A percentile compares a stretch with the other conserved stretches of the same genome.
phyloP scores from a whole-genome alignment of 2,113 vertebrate genomes.

The Takifugu flavidus region DNA sequence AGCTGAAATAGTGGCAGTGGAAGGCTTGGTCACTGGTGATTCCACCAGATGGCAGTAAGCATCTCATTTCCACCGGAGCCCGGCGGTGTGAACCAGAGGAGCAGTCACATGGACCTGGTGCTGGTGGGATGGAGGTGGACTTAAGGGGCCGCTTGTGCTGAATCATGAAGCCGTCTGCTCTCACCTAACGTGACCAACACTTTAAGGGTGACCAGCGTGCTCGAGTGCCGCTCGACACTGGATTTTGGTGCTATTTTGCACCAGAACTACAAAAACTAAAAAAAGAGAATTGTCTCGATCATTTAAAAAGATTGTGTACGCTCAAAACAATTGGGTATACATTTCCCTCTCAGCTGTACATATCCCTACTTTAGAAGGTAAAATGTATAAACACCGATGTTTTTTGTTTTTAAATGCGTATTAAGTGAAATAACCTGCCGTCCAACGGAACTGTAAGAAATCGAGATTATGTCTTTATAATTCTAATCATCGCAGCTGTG shows the following conservation, averaged over 20 bases:
- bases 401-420: no score
- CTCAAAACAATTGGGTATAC: no score
- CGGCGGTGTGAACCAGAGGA: conserved; percentile 37
- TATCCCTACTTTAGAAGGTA: not conserved
- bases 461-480: no score
- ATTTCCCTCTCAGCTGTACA: not conserved
- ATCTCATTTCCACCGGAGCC: conserved; percentile 33
- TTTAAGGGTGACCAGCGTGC: conserved; percentile 13
- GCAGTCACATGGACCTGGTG: conserved; percentile 70
- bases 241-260: not conserved
- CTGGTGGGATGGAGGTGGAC: conserved; percentile 45
- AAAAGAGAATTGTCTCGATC: no score
- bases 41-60: conserved; percentile 70
- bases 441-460: no score
- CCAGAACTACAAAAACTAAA: no score
- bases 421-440: no score
- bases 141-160: conserved; percentile 20
- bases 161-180: conserved; percentile 31
- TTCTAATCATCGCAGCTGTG: no score
- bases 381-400: no score
- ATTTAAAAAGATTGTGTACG: no score
- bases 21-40: conserved; percentile 9
- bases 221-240: not conserved
- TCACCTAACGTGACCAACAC: conserved; percentile 19
- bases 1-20: conserved; percentile 1